Percentiles rank a stretch among this genome's conserved stretches.
Conservation (phyloP, 1,140 invertebrate species). For the Arctopsyche grandis region DNA sequence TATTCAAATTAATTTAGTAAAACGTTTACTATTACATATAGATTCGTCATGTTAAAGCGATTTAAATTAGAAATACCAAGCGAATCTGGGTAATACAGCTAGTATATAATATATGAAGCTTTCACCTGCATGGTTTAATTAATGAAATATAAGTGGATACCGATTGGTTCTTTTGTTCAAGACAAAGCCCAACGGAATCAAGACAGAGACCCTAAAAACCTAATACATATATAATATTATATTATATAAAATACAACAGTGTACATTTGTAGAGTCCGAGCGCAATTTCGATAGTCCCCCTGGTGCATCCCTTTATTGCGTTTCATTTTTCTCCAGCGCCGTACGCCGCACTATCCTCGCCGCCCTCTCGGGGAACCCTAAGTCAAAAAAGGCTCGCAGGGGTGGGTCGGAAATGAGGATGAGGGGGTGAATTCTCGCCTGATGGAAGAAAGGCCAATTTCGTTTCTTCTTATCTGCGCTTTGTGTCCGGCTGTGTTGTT, state of each 20-base stretch:
- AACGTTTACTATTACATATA: too few species aligned
- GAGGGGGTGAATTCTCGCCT: background rate
- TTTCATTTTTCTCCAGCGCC: conserved; percentile 38
- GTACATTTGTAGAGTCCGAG: background rate
- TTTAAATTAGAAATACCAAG: too few species aligned
- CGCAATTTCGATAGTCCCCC: conserved; percentile 1
- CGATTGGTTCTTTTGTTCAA: background rate
- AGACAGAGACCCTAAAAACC: background rate
- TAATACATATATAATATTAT: too few species aligned
- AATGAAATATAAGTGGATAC: background rate
- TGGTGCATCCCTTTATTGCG: conserved; percentile 38
- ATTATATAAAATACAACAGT: too few species aligned
- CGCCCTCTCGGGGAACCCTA: conserved; percentile 33
- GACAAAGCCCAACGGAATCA: too few species aligned
- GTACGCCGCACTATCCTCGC: background rate
- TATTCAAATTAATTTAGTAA: too few species aligned
- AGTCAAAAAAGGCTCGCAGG: conserved; percentile 31
- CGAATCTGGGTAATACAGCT: too few species aligned
- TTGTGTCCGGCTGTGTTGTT: conserved; percentile 25
- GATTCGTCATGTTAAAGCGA: too few species aligned
- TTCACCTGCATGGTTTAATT: too few species aligned
- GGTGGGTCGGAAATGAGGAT: background rate
- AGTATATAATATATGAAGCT: too few species aligned
- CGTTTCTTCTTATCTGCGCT: conserved; percentile 34
- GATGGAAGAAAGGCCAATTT: conserved; percentile 31